Percentiles rank a stretch among this genome's conserved stretches.
These are phyloP conservation scores for Oncorhynchus masou DNA, from an alignment of 2,113 vertebrate species.

Conservation along the genomic window DNA sequence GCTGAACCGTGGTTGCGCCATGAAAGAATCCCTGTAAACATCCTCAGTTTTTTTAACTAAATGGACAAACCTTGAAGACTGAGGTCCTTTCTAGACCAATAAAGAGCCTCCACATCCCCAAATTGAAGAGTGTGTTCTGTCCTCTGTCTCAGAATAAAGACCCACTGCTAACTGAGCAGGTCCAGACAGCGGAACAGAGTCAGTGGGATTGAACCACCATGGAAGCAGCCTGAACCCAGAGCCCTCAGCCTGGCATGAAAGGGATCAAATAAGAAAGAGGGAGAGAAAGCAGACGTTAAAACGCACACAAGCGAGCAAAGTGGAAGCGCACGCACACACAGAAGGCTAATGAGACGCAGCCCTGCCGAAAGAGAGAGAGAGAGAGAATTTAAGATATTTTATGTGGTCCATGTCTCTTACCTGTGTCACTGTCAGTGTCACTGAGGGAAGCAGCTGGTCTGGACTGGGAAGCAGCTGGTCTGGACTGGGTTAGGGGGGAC, in stretches of 20 bases:
- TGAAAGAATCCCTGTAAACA: constrained; percentile 20
- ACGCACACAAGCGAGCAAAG: background rate
- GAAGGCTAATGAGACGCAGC: constrained; percentile 27
- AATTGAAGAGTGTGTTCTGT: background rate
- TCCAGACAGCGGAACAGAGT: background rate
- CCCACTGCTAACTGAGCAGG: background rate
- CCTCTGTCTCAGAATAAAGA: background rate
- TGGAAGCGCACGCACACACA: background rate
- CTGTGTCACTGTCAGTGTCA: constrained; percentile 45
- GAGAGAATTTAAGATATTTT: background rate
- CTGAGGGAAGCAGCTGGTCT: constrained; percentile 42
- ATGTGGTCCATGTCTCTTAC: constrained; percentile 28
- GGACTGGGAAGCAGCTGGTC: constrained; percentile 38
- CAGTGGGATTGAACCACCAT: background rate
- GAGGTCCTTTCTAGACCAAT: constrained; percentile 35
- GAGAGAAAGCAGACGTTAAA: constrained; percentile 7
- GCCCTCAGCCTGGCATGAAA: constrained; percentile 22
- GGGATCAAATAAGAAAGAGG: constrained; percentile 23
- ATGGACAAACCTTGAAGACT: constrained; percentile 29
- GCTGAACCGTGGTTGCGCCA: constrained; percentile 39
- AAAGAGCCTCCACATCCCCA: background rate
- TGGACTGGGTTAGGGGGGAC: constrained; percentile 34
- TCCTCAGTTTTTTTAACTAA: constrained; percentile 20
- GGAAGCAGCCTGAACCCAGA: constrained; percentile 26
- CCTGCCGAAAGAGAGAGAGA: constrained; percentile 18